phyloP scores from a whole-genome alignment of 2,888 invertebrate genomes.

The Neoascia interrupta region DNA sequence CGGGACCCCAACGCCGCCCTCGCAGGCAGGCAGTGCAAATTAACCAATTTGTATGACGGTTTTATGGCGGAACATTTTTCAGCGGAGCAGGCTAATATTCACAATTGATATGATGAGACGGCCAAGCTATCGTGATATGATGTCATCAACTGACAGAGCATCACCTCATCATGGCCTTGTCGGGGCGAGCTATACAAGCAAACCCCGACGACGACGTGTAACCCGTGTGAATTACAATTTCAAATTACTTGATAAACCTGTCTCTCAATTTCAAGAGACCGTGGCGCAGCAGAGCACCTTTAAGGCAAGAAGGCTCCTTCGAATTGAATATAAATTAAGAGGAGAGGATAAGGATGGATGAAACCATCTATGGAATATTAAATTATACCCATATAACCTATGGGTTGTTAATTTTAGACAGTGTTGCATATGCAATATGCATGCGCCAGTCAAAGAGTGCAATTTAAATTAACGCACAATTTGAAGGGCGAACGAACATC shows the following conservation, averaged over 20 bases:
- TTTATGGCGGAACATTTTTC: conserved; percentile 47
- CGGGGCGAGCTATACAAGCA: no score
- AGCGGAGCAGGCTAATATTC: conserved; percentile 28
- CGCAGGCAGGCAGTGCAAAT: conserved; percentile 20
- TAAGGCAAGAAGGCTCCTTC: conserved; percentile 23
- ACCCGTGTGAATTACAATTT: conserved; percentile 63
- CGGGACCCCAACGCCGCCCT: no score
- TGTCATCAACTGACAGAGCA: conserved; percentile 9
- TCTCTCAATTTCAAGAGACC: not conserved
- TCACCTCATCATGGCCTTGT: no score
- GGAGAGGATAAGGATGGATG: conserved; percentile 1
- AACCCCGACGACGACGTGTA: no score
- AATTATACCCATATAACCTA: conserved; percentile 25
- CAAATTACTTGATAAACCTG: conserved; percentile 58
- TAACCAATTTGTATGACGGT: conserved; percentile 49
- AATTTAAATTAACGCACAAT: conserved; percentile 53
- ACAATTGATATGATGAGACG: not conserved
- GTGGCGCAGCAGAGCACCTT: conserved; percentile 9
- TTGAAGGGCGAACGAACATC: conserved; percentile 32
- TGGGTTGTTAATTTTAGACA: no score
- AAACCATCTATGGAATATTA: conserved; percentile 38
- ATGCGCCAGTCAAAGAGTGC: conserved; percentile 1
- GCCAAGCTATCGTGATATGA: no score
- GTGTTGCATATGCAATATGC: no score
- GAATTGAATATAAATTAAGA: conserved; percentile 60